Conservation (phyloP, 2,888 invertebrate genomes). For the Pyrochroa serraticornis region DNA sequence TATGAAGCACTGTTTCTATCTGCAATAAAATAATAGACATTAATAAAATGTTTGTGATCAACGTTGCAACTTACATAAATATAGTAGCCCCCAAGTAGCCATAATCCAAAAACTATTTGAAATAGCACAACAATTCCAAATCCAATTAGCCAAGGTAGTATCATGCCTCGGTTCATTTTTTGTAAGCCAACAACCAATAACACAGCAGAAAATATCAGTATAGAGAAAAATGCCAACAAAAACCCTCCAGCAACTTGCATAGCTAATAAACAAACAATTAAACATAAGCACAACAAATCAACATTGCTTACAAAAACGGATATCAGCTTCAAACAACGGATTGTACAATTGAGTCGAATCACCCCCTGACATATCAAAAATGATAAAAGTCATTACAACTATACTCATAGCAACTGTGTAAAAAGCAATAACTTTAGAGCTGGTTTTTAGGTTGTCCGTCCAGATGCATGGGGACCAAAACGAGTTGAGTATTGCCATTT, state of each 20-base stretch:
- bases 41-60: neutral
- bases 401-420: conserved; percentile 79
- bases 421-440: conserved; percentile 78
- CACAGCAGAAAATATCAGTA: conserved; percentile 64
- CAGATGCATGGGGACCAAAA: conserved; percentile 92
- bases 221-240: conserved; percentile 65
- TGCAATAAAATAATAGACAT: conserved; percentile 48
- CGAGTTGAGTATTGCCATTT: conserved; percentile 75
- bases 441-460: conserved; percentile 77
- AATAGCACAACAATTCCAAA: conserved; percentile 75
- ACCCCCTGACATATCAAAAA: conserved; percentile 83
- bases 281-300: conserved; percentile 2
- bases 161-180: conserved; percentile 76
- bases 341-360: conserved; percentile 88
- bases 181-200: conserved; percentile 69
- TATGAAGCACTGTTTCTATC: conserved; percentile 80
- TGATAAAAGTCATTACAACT: conserved; percentile 74
- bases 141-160: conserved; percentile 79
- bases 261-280: conserved; percentile 60
- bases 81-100: conserved; percentile 88
- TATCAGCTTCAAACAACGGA: conserved; percentile 87
- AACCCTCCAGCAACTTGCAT: conserved; percentile 74
- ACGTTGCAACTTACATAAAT: conserved; percentile 76
- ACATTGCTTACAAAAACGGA: conserved; percentile 70
- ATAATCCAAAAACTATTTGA: conserved; percentile 80